These are phyloP conservation scores for Argynnis bischoffii DNA, from an alignment of 2,888 invertebrate genomes.

Conservation along the genomic window DNA sequence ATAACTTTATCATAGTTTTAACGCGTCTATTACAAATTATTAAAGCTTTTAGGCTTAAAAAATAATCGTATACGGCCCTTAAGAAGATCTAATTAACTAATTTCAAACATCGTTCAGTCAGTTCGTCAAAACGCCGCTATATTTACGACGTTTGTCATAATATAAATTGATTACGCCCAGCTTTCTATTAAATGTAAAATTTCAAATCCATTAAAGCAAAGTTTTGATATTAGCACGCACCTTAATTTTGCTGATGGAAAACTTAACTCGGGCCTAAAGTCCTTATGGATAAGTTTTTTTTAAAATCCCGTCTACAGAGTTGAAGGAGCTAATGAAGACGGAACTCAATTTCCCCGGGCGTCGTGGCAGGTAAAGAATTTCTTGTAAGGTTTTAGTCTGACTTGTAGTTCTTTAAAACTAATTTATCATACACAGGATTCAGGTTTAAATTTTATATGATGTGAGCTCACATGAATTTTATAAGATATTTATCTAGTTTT, in stretches of 20 bases:
- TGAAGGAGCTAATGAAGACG: slow-evolving; percentile 69
- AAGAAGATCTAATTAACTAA: slow-evolving; percentile 38
- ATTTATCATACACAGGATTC: slow-evolving; percentile 1
- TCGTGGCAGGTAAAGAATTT: slow-evolving; percentile 37
- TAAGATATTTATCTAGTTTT: too few species aligned
- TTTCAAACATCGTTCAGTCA: slow-evolving; percentile 39
- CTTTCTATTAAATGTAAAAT: slow-evolving; percentile 72
- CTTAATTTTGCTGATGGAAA: slow-evolving; percentile 79
- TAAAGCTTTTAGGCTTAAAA: slow-evolving; percentile 8
- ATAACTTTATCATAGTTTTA: background rate
- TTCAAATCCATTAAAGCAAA: slow-evolving; percentile 75
- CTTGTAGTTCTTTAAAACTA: slow-evolving; percentile 27
- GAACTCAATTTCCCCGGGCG: slow-evolving; percentile 64
- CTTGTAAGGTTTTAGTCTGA: slow-evolving; percentile 27
- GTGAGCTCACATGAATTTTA: background rate
- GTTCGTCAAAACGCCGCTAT: slow-evolving; percentile 36
- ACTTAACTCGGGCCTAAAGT: slow-evolving; percentile 70
- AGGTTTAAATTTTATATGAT: background rate
- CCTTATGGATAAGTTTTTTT: slow-evolving; percentile 61
- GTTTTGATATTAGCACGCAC: slow-evolving; percentile 75
- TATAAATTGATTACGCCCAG: slow-evolving; percentile 62
- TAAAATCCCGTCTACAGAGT: slow-evolving; percentile 51
- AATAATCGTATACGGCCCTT: slow-evolving; percentile 8
- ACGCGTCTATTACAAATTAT: slow-evolving; percentile 4
- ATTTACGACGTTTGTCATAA: slow-evolving; percentile 46